Evolutionary conservation across 2,113 vertebrate genomes (phyloP).

Genomic region (Prunella fulvescens): DNA sequence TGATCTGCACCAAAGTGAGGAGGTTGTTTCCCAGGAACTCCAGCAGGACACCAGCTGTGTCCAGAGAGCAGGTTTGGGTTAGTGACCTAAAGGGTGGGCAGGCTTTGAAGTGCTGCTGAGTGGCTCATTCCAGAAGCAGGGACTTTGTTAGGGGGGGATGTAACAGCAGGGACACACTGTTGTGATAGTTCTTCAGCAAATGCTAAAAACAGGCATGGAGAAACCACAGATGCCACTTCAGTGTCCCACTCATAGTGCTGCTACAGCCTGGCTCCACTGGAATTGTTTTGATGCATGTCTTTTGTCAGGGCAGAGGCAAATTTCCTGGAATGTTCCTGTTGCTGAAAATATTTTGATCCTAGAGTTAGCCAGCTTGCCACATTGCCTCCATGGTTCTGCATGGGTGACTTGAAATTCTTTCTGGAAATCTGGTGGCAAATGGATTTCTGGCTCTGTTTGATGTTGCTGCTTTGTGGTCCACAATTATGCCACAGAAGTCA

Average conservation of each 20-base stretch:
- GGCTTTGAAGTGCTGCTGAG: not conserved
- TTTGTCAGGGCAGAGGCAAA: not conserved
- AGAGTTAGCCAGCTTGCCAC: not conserved
- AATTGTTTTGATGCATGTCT: not conserved
- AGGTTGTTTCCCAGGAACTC: not conserved
- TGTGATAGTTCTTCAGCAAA: not conserved
- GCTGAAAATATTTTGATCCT: not conserved
- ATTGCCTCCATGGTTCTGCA: not conserved
- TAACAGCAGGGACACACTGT: fast-evolving
- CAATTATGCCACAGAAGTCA: not conserved
- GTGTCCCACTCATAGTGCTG: not conserved
- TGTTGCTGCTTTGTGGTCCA: not conserved
- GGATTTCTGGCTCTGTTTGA: not conserved
- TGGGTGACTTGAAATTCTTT: not conserved
- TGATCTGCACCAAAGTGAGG: fast-evolving
- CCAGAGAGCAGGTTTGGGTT: not conserved
- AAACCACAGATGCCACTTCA: not conserved
- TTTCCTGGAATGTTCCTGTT: not conserved
- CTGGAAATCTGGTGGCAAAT: not conserved
- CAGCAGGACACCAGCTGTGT: not conserved
- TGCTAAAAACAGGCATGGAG: not conserved
- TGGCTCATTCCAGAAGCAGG: not conserved
- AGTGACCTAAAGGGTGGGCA: not conserved
- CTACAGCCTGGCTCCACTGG: not conserved
- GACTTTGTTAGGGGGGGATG: not conserved